Conservation (phyloP, 1,140 invertebrate species). For the Trichogramma pretiosum region DNA sequence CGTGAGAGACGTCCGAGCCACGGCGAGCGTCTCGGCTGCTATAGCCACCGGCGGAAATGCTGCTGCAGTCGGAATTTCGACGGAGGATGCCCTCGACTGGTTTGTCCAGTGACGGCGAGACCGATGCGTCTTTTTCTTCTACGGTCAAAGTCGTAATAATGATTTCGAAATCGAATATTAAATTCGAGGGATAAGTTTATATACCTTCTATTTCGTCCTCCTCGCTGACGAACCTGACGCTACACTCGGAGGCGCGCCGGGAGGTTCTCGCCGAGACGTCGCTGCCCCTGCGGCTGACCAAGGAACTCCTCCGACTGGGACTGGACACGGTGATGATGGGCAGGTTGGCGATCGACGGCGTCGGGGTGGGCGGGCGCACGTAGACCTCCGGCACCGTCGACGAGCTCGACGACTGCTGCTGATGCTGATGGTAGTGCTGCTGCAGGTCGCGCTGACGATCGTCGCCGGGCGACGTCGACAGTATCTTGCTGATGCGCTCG, state of each 20-base stretch:
- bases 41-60: conserved; percentile 26
- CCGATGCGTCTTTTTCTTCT: conserved; percentile 1
- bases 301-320: conserved; percentile 35
- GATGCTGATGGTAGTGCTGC: neutral
- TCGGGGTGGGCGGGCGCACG: conserved; percentile 39
- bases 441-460: neutral
- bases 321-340: conserved; percentile 39
- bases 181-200: no score
- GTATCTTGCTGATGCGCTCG: neutral
- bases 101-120: conserved; percentile 11
- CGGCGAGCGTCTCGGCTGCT: conserved; percentile 32
- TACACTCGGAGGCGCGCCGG: conserved; percentile 34
- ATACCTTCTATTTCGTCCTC: conserved; percentile 22
- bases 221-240: conserved; percentile 31
- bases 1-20: conserved; percentile 36
- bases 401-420: conserved; percentile 10
- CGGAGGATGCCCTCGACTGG: conserved; percentile 26
- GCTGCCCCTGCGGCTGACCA: conserved; percentile 36
- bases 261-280: conserved; percentile 32
- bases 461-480: no score
- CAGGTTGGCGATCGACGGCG: conserved; percentile 32
- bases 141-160: no score
- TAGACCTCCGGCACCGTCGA: conserved; percentile 40
- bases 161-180: no score
- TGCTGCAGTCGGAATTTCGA: conserved; percentile 33